Percentiles rank a stretch among this genome's conserved stretches.
phyloP scores from a whole-genome alignment of 92 coral and sea anemone genomes.

The Zoanthus solanderi region DNA sequence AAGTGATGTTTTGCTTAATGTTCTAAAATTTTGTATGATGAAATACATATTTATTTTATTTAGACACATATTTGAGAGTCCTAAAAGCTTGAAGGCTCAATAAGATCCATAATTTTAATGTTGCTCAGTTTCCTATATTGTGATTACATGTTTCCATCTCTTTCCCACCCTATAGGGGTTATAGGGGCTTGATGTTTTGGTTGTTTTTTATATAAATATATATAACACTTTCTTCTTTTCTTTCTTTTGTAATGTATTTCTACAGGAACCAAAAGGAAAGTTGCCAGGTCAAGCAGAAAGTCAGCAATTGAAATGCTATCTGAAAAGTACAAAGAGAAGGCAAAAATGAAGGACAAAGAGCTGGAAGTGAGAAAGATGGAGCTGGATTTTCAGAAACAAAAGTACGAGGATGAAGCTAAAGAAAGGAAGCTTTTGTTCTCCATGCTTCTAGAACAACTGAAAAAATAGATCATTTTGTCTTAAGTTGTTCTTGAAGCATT shows the following conservation, averaged over 20 bases:
- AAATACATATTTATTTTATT: slow-evolving; percentile 43
- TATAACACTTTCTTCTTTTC: slow-evolving; percentile 37
- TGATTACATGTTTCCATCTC: slow-evolving; percentile 51
- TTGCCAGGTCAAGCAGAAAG: slow-evolving; percentile 41
- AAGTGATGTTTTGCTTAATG: slow-evolving; percentile 19
- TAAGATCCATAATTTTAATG: slow-evolving; percentile 62
- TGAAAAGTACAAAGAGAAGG: slow-evolving; percentile 60
- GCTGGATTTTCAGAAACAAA: slow-evolving; percentile 58
- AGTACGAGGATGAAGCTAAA: slow-evolving; percentile 58
- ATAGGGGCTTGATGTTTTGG: slow-evolving; percentile 8
- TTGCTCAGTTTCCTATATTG: slow-evolving; percentile 54
- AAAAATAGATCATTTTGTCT: slow-evolving; percentile 51
- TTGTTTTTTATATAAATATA: slow-evolving; percentile 46
- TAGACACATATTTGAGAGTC: slow-evolving; percentile 31
- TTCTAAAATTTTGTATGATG: slow-evolving; percentile 43
- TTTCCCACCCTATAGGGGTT: slow-evolving; percentile 56
- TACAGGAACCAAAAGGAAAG: slow-evolving; percentile 36
- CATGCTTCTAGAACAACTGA: slow-evolving; percentile 46
- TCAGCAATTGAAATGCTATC: slow-evolving; percentile 66
- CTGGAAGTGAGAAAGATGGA: slow-evolving; percentile 62
- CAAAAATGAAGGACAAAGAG: slow-evolving; percentile 67
- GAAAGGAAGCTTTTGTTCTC: slow-evolving; percentile 62
- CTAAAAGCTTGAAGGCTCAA: slow-evolving; percentile 52
- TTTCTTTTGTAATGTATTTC: not conserved
- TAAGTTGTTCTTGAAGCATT: slow-evolving; percentile 45